These are phyloP conservation scores for Solenodon paradoxus DNA, from an alignment of 2,113 vertebrate genomes.

Conservation along the genomic window DNA sequence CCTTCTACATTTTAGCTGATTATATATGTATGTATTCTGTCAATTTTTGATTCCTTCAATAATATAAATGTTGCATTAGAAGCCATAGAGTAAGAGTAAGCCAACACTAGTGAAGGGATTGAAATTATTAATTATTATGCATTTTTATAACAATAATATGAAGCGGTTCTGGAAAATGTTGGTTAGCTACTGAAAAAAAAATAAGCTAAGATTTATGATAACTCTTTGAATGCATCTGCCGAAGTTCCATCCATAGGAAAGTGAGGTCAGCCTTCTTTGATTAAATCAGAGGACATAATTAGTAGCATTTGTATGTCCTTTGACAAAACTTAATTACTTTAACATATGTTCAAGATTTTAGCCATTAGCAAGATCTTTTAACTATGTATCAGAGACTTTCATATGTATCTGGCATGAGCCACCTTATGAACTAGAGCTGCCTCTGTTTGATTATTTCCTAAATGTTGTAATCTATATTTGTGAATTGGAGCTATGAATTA, in stretches of 20 bases:
- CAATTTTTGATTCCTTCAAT: background rate
- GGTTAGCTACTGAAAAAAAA: slow-evolving; percentile 5
- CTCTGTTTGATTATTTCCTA: background rate
- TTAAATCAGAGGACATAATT: background rate
- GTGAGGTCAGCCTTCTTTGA: background rate
- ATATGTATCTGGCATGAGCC: background rate
- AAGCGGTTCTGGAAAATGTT: background rate
- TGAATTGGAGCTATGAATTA: background rate
- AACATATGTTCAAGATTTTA: background rate
- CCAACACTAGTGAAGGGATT: background rate
- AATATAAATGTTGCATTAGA: background rate
- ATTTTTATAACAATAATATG: background rate
- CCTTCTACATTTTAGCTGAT: background rate
- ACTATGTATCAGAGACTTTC: background rate
- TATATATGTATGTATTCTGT: background rate
- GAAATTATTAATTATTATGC: background rate
- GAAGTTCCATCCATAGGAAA: background rate
- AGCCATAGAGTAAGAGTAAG: background rate
- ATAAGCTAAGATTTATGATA: background rate
- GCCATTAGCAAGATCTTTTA: background rate
- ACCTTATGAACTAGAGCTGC: background rate
- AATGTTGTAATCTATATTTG: background rate
- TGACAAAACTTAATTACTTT: background rate
- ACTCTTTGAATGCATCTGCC: background rate
- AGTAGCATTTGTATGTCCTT: background rate